Conservation (phyloP, 2,888 invertebrate genomes). For the Lasioglossum vierecki region DNA sequence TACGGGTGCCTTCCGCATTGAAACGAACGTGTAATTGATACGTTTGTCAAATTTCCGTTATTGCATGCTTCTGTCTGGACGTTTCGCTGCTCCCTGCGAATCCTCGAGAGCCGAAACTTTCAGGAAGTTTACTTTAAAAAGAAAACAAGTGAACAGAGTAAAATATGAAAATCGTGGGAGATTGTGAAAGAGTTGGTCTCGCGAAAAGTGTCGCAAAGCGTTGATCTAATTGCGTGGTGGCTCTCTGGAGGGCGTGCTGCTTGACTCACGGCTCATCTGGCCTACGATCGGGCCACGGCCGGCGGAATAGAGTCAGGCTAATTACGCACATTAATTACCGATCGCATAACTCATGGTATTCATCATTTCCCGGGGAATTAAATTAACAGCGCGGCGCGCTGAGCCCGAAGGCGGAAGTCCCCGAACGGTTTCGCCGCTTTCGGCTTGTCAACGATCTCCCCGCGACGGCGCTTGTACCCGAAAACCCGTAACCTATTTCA, state of each 20-base stretch:
- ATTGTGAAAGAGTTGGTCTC: neutral
- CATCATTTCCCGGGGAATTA: slow-evolving; percentile 48
- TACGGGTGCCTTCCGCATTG: slow-evolving; percentile 54
- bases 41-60: slow-evolving; percentile 4
- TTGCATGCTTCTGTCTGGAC: neutral
- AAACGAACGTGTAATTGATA: neutral
- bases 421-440: slow-evolving; percentile 50
- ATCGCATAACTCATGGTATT: slow-evolving; percentile 57
- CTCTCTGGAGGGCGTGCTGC: neutral
- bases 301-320: slow-evolving; percentile 41
- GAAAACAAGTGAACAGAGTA: neutral
- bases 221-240: slow-evolving; percentile 11
- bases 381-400: slow-evolving; percentile 46
- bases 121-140: no score
- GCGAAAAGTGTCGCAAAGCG: neutral
- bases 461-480: slow-evolving; percentile 55
- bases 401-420: slow-evolving; percentile 51
- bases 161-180: neutral
- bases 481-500: slow-evolving; percentile 76
- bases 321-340: slow-evolving; percentile 59
- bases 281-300: slow-evolving; percentile 19
- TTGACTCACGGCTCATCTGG: slow-evolving; percentile 11
- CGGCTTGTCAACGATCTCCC: slow-evolving; percentile 60
- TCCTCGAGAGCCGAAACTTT: neutral
- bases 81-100: neutral